Evolutionary conservation across 2,888 invertebrate genomes (phyloP).

Genomic region (Camptogramma bilineatum): DNA sequence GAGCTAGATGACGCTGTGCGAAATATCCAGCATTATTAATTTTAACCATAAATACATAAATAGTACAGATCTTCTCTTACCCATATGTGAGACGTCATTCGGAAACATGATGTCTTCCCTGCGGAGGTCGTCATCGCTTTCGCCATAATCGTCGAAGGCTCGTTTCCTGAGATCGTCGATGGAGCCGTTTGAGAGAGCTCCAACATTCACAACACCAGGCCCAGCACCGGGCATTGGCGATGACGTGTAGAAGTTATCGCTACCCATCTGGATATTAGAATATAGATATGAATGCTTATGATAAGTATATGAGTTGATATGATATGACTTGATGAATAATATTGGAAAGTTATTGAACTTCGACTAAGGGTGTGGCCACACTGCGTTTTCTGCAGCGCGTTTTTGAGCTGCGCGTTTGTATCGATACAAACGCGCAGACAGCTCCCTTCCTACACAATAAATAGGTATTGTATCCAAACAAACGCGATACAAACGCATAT

Average conservation of each 20-base stretch:
- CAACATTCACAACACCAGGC: constrained; percentile 73
- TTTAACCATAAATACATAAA: no score
- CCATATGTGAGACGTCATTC: constrained; percentile 87
- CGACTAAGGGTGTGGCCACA: not conserved
- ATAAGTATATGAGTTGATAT: not conserved
- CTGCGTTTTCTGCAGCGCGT: no score
- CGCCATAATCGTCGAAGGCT: constrained; percentile 92
- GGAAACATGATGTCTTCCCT: constrained; percentile 94
- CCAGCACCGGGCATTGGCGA: constrained; percentile 74
- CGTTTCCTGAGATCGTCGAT: constrained; percentile 86
- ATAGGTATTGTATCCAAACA: no score
- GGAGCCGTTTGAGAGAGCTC: constrained; percentile 87
- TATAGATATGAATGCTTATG: not conserved
- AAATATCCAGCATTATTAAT: no score
- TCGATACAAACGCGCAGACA: no score
- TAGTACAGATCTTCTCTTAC: constrained; percentile 59
- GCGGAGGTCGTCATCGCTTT: constrained; percentile 95
- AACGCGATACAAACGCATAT: no score
- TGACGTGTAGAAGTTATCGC: constrained; percentile 80
- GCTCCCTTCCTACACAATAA: no score
- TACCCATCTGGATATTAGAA: constrained; percentile 58
- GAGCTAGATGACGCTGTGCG: no score
- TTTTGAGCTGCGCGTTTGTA: no score
- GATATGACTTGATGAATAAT: not conserved
- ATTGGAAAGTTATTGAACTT: not conserved